Percentiles rank a stretch among this genome's conserved stretches.
Evolutionary conservation across 2,797 vertebrate species (phyloP).

Genomic region (Buceros bicornis): DNA sequence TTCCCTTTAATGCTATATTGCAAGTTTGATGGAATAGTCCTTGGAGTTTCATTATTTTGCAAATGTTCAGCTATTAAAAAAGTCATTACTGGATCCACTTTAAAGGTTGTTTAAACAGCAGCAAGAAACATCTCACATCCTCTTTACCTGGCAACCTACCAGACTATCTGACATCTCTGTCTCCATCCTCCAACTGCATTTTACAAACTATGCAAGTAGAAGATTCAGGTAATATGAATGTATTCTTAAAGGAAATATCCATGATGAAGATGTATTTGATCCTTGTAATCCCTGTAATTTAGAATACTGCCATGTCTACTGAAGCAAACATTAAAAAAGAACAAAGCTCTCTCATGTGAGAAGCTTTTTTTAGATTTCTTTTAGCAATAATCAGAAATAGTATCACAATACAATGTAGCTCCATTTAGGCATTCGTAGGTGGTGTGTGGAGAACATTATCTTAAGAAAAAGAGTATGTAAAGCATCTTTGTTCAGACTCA

Average conservation of each 20-base stretch:
- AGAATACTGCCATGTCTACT: neutral
- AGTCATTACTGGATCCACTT: neutral
- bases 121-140: neutral
- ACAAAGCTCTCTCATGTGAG: neutral
- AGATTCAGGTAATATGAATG: neutral
- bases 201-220: neutral
- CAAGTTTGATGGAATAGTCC: neutral
- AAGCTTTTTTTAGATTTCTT: neutral
- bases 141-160: neutral
- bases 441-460: neutral
- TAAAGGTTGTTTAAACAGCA: neutral
- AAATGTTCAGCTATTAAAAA: neutral
- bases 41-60: neutral
- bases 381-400: conserved; percentile 23
- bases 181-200: neutral
- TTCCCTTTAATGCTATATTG: neutral
- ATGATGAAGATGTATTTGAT: neutral
- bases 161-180: neutral
- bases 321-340: neutral
- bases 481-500: conserved; percentile 8
- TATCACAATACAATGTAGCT: conserved; percentile 9
- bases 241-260: neutral
- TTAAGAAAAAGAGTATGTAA: conserved; percentile 17
- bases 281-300: neutral
- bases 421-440: conserved; percentile 22